Percentiles rank a stretch among this genome's conserved stretches.
phyloP scores from a whole-genome alignment of 2,113 vertebrate genomes.

The Emydocephalus ijimae region DNA sequence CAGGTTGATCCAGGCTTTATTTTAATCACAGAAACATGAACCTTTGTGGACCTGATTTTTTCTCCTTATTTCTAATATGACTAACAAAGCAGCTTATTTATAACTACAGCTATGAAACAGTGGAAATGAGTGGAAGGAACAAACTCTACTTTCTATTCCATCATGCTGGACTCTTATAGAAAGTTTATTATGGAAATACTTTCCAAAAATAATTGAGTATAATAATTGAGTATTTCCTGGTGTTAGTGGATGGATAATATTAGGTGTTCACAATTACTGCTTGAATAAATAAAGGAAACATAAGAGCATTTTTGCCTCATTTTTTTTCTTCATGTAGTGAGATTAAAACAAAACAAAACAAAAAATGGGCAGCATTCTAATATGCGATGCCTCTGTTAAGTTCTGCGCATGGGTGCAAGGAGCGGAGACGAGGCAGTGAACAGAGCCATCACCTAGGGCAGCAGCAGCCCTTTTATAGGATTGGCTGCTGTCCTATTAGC shows the following conservation, averaged over 20 bases:
- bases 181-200: neutral
- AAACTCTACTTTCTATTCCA: neutral
- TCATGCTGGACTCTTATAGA: neutral
- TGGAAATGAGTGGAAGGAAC: no score
- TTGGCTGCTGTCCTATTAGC: no score
- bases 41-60: neutral
- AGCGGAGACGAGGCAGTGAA: no score
- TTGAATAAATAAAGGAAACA: neutral
- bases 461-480: no score
- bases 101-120: neutral
- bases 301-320: neutral
- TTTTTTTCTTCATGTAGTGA: neutral
- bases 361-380: neutral
- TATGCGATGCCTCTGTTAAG: no score
- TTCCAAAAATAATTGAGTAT: neutral
- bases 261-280: neutral
- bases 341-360: neutral
- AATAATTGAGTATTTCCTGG: neutral
- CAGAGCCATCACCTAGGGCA: no score
- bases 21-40: neutral
- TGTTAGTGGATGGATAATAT: neutral
- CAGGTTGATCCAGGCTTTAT: neutral
- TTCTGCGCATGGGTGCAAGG: no score
- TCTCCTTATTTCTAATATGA: neutral
- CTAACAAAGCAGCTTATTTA: neutral